These are phyloP conservation scores for Lasioglossum leucozonium DNA, from an alignment of 2,888 invertebrate species.

Conservation along the genomic window DNA sequence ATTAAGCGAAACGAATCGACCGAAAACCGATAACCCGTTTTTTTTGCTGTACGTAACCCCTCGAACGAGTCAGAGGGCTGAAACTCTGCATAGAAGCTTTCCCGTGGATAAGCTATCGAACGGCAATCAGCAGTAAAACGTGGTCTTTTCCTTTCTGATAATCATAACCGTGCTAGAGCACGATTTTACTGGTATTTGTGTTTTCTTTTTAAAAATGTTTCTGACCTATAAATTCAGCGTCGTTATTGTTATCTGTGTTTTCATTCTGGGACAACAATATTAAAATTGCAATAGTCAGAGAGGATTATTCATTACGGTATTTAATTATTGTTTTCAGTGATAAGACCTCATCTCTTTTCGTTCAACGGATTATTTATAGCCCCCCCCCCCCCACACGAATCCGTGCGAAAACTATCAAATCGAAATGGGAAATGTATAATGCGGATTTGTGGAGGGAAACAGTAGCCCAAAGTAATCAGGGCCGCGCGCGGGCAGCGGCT, in stretches of 20 bases:
- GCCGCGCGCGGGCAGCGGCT: background rate
- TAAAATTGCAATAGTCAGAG: too few species aligned
- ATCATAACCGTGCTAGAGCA: background rate
- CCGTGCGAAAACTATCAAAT: background rate
- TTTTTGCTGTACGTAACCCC: background rate
- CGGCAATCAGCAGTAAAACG: background rate
- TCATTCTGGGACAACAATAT: too few species aligned
- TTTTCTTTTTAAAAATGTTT: background rate
- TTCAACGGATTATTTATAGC: background rate
- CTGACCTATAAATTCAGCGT: background rate
- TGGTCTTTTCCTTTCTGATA: background rate
- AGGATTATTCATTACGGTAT: background rate
- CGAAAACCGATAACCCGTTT: background rate
- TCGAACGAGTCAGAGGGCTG: background rate
- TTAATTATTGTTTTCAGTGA: background rate
- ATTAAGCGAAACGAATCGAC: background rate
- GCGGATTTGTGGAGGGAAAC: constrained; percentile 21
- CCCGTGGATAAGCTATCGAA: background rate
- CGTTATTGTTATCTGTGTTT: too few species aligned
- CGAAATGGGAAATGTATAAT: constrained; percentile 15
- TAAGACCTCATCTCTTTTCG: background rate
- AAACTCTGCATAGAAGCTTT: background rate
- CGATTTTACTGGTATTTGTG: background rate
- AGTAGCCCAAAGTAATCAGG: constrained; percentile 3
- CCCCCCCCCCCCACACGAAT: background rate